These are phyloP conservation scores for Mionectes macconnelli DNA, from an alignment of 2,113 vertebrate genomes.

Conservation along the genomic window DNA sequence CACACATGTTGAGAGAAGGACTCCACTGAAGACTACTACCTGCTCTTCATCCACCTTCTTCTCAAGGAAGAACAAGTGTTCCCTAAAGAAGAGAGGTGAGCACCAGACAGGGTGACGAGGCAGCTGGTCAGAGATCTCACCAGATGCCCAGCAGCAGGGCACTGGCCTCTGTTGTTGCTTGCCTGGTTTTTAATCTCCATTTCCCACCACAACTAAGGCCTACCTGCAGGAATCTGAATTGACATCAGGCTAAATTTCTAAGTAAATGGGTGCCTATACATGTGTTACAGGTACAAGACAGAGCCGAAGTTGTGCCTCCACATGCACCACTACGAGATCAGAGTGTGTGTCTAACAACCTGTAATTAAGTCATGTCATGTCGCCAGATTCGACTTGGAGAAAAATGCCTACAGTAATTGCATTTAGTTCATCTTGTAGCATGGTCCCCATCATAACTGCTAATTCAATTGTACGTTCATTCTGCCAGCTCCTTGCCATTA, in stretches of 20 bases:
- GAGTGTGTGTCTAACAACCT: conserved; percentile 86
- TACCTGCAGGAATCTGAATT: background rate
- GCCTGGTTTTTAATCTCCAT: background rate
- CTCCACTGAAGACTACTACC: background rate
- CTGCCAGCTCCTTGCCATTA: conserved; percentile 95
- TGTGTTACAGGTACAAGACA: background rate
- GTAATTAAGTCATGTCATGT: conserved; percentile 95
- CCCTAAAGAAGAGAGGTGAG: background rate
- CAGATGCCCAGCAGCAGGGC: background rate
- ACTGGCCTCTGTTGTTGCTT: background rate
- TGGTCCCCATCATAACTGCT: conserved; percentile 91
- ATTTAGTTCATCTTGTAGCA: conserved; percentile 95
- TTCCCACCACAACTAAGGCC: background rate
- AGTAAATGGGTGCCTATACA: accelerated
- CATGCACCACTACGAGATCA: conserved; percentile 68
- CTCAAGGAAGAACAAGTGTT: background rate
- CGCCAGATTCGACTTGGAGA: conserved; percentile 78
- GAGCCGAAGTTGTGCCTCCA: conserved; percentile 3
- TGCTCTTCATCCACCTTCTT: background rate
- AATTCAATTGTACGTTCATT: conserved; percentile 95
- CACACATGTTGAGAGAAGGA: background rate
- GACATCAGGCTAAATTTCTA: background rate
- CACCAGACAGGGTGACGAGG: background rate
- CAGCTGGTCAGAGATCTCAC: background rate
- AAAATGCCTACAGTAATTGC: conserved; percentile 90